Percentiles rank a stretch among this genome's conserved stretches.
Conservation (phyloP, 2,113 vertebrate species). For the Ifrita kowaldi region DNA sequence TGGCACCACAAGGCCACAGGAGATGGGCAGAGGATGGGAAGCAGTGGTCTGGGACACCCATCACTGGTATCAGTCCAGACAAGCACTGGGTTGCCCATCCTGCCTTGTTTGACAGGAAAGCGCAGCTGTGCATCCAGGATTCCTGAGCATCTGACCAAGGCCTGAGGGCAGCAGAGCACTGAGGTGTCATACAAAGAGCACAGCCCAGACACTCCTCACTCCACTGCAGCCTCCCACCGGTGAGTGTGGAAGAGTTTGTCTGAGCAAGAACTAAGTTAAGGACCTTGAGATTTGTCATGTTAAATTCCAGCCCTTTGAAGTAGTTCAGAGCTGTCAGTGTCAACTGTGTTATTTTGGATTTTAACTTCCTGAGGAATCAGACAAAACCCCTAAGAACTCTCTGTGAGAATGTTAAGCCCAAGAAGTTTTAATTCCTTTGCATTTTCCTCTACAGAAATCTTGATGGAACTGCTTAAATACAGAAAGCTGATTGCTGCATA, state of each 20-base stretch:
- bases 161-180: background rate
- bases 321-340: background rate
- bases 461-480: constrained; percentile 32
- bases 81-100: background rate
- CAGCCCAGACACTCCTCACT: background rate
- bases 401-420: background rate
- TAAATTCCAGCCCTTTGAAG: constrained; percentile 44
- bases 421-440: background rate
- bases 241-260: background rate
- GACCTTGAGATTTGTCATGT: background rate
- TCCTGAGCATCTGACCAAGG: background rate
- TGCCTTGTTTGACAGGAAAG: background rate
- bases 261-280: background rate
- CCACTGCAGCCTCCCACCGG: background rate
- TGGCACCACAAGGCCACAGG: rapidly evolving
- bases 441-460: background rate
- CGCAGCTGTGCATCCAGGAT: background rate
- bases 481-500: background rate
- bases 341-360: background rate
- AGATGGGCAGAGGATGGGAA: background rate
- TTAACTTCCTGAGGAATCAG: constrained; percentile 8
- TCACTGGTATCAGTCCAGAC: background rate
- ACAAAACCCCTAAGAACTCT: constrained; percentile 37
- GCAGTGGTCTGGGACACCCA: background rate
- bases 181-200: rapidly evolving